Percentiles rank a stretch among this genome's conserved stretches.
Evolutionary conservation across 35 echinoderm and acorn worm genomes (phyloP).

Genomic region (Lytechinus pictus): DNA sequence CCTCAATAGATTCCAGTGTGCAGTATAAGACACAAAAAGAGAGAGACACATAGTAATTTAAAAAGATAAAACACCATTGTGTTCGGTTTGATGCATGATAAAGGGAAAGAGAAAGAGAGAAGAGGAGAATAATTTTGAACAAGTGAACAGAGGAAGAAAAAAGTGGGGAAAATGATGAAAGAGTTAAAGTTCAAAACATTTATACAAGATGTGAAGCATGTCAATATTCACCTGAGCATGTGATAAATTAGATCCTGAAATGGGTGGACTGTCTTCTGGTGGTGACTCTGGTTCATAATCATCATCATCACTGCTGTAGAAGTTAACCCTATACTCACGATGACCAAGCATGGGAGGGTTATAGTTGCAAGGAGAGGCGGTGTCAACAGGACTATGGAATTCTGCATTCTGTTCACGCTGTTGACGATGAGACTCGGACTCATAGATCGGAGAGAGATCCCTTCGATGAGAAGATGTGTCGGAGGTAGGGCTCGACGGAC

Average conservation of each 20-base stretch:
- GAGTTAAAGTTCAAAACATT: not conserved
- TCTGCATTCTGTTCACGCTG: constrained; percentile 2
- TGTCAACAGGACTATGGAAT: not conserved
- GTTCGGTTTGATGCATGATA: too few species aligned
- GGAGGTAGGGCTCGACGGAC: not conserved
- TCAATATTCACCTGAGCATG: not conserved
- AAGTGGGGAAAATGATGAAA: not conserved
- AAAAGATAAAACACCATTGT: not conserved
- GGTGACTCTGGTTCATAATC: constrained; percentile 56
- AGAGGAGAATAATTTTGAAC: not conserved
- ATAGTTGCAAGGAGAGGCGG: not conserved
- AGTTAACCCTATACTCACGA: constrained; percentile 56
- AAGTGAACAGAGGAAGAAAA: not conserved
- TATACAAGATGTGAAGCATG: not conserved
- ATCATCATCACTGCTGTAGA: constrained; percentile 75
- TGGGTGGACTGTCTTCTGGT: constrained; percentile 16
- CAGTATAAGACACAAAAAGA: not conserved
- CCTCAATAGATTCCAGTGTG: too few species aligned
- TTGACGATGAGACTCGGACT: not conserved
- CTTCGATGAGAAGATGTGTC: constrained; percentile 35
- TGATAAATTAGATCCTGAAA: not conserved
- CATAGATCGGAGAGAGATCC: constrained; percentile 68
- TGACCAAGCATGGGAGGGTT: constrained; percentile 3
- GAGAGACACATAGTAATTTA: not conserved
- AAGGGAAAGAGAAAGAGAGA: not conserved